Conservation (phyloP, 2,888 invertebrate species). For the Pinctada fucata region DNA sequence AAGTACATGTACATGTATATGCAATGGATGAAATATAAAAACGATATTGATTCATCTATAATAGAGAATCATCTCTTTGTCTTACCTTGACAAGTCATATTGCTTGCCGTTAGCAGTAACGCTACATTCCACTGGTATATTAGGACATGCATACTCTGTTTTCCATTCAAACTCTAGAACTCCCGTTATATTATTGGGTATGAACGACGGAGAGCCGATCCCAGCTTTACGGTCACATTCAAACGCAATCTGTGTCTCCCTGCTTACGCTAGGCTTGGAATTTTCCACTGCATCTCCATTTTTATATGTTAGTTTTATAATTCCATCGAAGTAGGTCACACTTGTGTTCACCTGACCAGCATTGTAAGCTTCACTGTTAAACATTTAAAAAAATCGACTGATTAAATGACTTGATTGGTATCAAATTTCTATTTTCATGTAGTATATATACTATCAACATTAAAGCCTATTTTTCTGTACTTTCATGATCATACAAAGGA, state of each 20-base stretch:
- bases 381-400: background rate
- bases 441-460: too few relatives aligned
- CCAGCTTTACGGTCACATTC: slow-evolving; percentile 71
- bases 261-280: slow-evolving; percentile 53
- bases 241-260: slow-evolving; percentile 72
- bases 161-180: slow-evolving; percentile 69
- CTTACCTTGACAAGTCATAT: slow-evolving; percentile 70
- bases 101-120: slow-evolving; percentile 56
- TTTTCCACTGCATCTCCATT: slow-evolving; percentile 67
- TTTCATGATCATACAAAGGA: too few relatives aligned
- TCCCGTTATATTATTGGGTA: slow-evolving; percentile 59
- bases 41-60: too few relatives aligned
- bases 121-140: slow-evolving; percentile 64
- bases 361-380: slow-evolving; percentile 51
- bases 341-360: slow-evolving; percentile 60
- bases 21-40: too few relatives aligned
- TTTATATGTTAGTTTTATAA: slow-evolving; percentile 73
- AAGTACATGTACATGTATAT: too few relatives aligned
- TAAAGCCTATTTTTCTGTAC: too few relatives aligned
- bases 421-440: too few relatives aligned
- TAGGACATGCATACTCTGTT: slow-evolving; percentile 68
- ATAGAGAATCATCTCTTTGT: background rate
- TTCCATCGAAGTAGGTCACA: slow-evolving; percentile 72
- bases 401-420: too few relatives aligned
- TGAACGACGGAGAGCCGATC: slow-evolving; percentile 67